Base-by-base conservation (phyloP, 37 sponge, comb jelly and placozoan genomes). In the Mnemiopsis leidyi region DNA sequence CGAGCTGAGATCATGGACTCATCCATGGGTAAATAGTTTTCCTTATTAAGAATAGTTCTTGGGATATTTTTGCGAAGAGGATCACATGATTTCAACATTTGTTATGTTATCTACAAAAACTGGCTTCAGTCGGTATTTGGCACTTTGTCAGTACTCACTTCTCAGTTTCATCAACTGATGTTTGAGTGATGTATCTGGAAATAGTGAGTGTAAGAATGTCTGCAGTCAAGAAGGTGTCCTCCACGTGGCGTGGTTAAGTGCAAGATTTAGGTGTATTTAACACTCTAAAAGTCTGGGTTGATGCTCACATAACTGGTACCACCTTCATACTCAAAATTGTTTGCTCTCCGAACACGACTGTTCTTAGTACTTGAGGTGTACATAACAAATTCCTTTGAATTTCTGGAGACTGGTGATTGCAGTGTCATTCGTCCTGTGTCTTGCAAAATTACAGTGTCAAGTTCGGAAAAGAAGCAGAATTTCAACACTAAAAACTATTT, bases 1-100 rank as follows among this genome's bases (percentile, higher is more conserved):
- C 33, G 48, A 28, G 90, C 90, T 23, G 48, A 85, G 48, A 40
- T 85, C 61, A 85, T 85, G 40, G 90, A 85, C 30, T 85, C 90
- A 7, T 28, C 13, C 61, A 23, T 85, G 90, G 90, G 90, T 85
- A 40, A 28, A 28, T 71, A 28, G n/a, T n/a, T n/a, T n/a, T n/a
- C n/a, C n/a, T n/a, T n/a, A n/a, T n/a, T n/a, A n/a, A n/a, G n/a
- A n/a, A n/a, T n/a, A n/a, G n/a, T n/a, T n/a, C n/a, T n/a, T n/a
- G n/a, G n/a, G n/a, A n/a, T n/a, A n/a, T n/a, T n/a, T n/a, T n/a
- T n/a, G n/a, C n/a, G n/a, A n/a, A n/a, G n/a, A n/a, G n/a, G n/a
- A n/a, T n/a, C n/a, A n/a, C n/a, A n/a, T n/a, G n/a, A n/a, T n/a
- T n/a, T n/a, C n/a, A n/a, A n/a, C n/a, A n/a, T n/a, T n/a, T n/a